Conservation (phyloP, 2,797 vertebrate genomes). For the Tangara arthus region DNA sequence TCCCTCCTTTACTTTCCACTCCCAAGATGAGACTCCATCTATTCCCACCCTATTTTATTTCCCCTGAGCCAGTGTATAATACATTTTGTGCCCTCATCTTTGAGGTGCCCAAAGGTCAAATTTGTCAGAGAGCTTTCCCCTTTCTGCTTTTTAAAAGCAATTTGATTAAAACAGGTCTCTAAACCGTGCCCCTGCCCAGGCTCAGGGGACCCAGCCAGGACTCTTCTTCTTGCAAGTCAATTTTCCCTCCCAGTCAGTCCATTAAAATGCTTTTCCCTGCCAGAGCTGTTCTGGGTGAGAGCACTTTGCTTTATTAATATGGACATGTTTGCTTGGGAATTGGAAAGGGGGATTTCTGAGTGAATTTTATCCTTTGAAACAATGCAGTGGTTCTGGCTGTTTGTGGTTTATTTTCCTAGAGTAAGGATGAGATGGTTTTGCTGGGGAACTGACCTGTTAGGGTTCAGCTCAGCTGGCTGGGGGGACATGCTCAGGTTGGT, state of each 20-base stretch:
- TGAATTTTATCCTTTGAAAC: neutral
- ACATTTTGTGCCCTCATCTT: neutral
- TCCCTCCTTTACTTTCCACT: neutral
- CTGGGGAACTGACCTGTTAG: neutral
- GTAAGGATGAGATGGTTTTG: neutral
- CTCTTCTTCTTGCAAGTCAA: neutral
- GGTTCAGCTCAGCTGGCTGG: neutral
- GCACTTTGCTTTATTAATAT: neutral
- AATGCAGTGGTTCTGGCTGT: neutral
- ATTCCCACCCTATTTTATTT: neutral
- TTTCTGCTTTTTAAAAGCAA: slow-evolving; percentile 20
- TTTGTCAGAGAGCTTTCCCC: neutral
- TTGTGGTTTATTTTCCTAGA: neutral
- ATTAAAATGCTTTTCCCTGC: neutral
- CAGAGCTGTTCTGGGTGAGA: neutral
- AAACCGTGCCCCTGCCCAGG: neutral
- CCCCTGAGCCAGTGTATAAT: neutral
- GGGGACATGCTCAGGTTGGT: neutral
- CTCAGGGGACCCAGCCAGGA: neutral
- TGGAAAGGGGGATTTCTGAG: neutral
- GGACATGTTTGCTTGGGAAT: neutral
- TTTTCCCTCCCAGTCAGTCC: neutral
- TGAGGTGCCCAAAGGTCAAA: neutral
- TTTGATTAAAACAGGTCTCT: slow-evolving; percentile 19
- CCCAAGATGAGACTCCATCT: neutral